Evolutionary conservation across 1,140 invertebrate species (phyloP).

Genomic region (Tetragnatha versicolor): DNA sequence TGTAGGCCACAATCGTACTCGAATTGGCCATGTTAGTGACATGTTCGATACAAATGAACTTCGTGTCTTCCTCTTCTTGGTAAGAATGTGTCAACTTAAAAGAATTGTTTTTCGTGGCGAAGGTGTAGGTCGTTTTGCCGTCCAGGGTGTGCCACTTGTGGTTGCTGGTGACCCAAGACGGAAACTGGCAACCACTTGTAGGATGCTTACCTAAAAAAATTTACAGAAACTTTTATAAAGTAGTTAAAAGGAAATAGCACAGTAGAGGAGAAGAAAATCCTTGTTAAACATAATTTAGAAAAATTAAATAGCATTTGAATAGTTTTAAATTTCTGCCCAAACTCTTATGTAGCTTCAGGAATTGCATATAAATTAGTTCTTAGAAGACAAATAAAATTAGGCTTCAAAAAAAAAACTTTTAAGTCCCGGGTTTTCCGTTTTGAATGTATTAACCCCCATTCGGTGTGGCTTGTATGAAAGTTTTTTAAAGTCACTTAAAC

Average conservation of each 20-base stretch:
- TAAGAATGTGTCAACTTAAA: slow-evolving; percentile 61
- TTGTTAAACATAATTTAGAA: neutral
- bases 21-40: slow-evolving; percentile 11
- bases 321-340: no score
- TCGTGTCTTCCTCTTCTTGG: slow-evolving; percentile 29
- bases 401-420: no score
- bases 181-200: slow-evolving; percentile 59
- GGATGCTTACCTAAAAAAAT: slow-evolving; percentile 67
- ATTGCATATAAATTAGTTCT: no score
- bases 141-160: slow-evolving; percentile 59
- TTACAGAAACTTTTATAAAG: no score
- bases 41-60: slow-evolving; percentile 51
- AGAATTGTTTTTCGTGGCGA: slow-evolving; percentile 77
- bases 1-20: slow-evolving; percentile 54
- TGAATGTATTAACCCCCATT: no score
- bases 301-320: neutral
- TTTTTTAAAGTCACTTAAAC: no score
- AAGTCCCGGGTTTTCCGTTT: no score
- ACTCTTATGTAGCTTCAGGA: no score
- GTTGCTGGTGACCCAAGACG: slow-evolving; percentile 55
- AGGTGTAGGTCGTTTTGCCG: slow-evolving; percentile 73
- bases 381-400: no score
- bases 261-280: no score
- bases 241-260: no score
- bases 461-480: no score